Base-by-base conservation (phyloP, 2,797 vertebrate genomes). In the Bufotes viridis region DNA sequence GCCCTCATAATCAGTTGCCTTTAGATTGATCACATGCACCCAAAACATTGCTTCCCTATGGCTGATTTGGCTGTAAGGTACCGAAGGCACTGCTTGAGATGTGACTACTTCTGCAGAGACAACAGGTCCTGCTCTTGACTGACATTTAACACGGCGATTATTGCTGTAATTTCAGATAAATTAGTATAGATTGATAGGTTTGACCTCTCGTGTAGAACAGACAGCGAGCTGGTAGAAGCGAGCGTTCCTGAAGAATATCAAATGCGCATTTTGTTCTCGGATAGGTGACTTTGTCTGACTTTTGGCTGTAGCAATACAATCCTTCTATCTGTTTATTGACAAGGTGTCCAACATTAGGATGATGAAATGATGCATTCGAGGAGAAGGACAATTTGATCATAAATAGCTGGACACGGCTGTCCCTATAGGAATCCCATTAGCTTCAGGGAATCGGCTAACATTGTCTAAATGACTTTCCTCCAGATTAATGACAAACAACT, bases 261-360 rank as follows among this genome's bases (percentile, higher is more conserved):
- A 72, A 87, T 74, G 74, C 53, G n/a, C 53, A 24, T 11, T 17
- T 13, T 22, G 53, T 88, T 26, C 67, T 42, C 58, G 12, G 61
- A 53, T 67, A 49, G 26, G 80, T 82, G 80, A 87, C 80, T 76
- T 82, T 82, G 81, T 67, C 55, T 88, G 81, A 79, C 81, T 79
- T 72, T 42, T 84, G 87, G 57, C 67, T 8, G 57, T 49, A n/a
- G 61, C 65, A 2, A 20, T 49, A 42, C 61, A 83, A 88, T 88
- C 82, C 60, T 55, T 42, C 78, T 88, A 84, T 78, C 57, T 60
- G 49, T 61, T 69, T 88, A 88, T 84, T 88, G 87, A 84, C 75
- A 69, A 79, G 51, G 53, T 84, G 81, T 70, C 81, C 67, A 22
- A 83, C 81, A 76, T 88, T 70, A 87, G 80, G 70, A 82, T 76